Percentiles rank a stretch among this genome's conserved stretches.
phyloP scores from a whole-genome alignment of 2,888 invertebrate species.

The Acrobasis repandana region DNA sequence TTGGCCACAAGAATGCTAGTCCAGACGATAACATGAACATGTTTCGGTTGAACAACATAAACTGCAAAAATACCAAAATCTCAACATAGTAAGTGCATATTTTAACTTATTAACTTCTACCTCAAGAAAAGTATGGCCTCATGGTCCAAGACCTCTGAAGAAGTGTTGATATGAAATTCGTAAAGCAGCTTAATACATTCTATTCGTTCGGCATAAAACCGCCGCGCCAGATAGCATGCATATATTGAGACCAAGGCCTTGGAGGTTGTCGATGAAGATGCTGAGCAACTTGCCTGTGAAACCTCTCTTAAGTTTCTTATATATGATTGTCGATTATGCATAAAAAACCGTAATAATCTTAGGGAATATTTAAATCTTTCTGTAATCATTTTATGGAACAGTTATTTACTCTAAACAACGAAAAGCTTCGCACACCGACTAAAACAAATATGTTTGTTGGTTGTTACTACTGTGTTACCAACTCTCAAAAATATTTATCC shows the following conservation, averaged over 20 bases:
- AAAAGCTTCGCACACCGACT: background rate
- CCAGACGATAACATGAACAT: slow-evolving; percentile 37
- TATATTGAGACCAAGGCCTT: no score
- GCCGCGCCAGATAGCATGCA: no score
- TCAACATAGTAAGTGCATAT: background rate
- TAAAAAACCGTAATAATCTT: background rate
- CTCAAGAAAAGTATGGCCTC: no score
- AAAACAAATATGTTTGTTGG: no score
- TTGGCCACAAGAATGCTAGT: slow-evolving; percentile 64
- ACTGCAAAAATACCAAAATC: slow-evolving; percentile 32
- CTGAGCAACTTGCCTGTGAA: slow-evolving; percentile 1
- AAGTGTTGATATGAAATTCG: no score
- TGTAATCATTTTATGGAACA: background rate
- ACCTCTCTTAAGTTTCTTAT: background rate
- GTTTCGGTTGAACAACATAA: slow-evolving; percentile 21
- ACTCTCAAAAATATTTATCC: no score
- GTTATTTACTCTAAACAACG: background rate
- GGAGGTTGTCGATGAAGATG: background rate
- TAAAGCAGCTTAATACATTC: no score
- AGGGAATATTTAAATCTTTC: background rate
- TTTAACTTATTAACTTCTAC: no score
- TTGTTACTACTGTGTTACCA: no score
- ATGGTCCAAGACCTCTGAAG: no score
- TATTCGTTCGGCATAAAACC: no score
- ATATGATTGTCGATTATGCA: background rate